A percentile compares a stretch with the other conserved stretches of the same genome.
phyloP scores from a whole-genome alignment of 2,113 vertebrate genomes.

The Pipa parva region DNA sequence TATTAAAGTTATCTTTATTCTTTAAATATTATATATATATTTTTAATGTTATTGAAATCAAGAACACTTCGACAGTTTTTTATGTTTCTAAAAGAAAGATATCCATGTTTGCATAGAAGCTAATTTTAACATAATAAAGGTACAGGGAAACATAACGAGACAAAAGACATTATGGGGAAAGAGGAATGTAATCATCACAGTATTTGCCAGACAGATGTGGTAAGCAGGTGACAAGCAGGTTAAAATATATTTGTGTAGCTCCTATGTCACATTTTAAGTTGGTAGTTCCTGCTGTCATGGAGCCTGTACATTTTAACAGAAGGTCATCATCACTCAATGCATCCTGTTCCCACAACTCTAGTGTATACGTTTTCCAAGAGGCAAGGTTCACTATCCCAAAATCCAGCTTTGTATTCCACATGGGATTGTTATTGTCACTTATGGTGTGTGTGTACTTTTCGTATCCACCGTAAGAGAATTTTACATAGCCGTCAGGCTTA shows the following conservation, averaged over 20 bases:
- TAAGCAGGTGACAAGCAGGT: slow-evolving; percentile 52
- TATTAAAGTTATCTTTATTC: no score
- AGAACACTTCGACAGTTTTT: no score
- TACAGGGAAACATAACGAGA: no score
- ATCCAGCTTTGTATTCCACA: slow-evolving; percentile 55
- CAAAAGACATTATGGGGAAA: not conserved
- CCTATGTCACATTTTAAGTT: slow-evolving; percentile 51
- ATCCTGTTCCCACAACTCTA: slow-evolving; percentile 81
- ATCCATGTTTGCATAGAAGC: no score
- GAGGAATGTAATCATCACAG: slow-evolving; percentile 61
- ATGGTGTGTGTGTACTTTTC: slow-evolving; percentile 48
- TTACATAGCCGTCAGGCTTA: slow-evolving; percentile 68
- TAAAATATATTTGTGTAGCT: slow-evolving; percentile 59
- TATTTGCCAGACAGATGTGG: slow-evolving; percentile 55
- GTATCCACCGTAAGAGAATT: slow-evolving; percentile 49
- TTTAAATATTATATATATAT: no score
- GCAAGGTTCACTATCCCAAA: slow-evolving; percentile 53
- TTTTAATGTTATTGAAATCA: no score
- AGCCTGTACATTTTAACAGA: slow-evolving; percentile 59
- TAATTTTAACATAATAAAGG: no score
- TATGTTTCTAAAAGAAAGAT: no score
- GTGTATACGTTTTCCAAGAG: slow-evolving; percentile 25
- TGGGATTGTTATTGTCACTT: slow-evolving; percentile 63
- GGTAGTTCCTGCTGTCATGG: slow-evolving; percentile 41
- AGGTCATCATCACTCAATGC: slow-evolving; percentile 64